Conservation (phyloP, 2,113 vertebrate species). For the Jacana jacana region DNA sequence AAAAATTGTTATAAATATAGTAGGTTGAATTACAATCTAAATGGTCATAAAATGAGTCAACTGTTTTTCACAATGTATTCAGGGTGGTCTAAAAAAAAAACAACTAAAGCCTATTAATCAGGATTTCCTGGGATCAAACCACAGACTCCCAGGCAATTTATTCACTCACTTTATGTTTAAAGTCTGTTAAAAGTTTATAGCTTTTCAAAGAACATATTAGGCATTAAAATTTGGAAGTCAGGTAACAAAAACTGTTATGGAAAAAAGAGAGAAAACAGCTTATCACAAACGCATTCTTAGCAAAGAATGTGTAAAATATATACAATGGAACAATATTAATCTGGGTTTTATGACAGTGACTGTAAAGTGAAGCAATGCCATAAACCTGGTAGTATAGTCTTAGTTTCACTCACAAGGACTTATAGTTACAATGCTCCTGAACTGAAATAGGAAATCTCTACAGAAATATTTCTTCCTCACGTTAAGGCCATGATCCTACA, state of each 20-base stretch:
- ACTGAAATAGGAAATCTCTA: neutral
- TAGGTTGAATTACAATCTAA: conserved; percentile 58
- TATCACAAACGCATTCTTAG: conserved; percentile 58
- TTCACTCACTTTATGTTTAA: conserved; percentile 59
- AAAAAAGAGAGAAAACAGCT: conserved; percentile 46
- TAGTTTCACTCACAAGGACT: conserved; percentile 29
- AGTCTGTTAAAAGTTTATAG: conserved; percentile 75
- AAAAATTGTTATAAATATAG: conserved; percentile 41
- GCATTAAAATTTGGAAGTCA: conserved; percentile 69
- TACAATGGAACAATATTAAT: conserved; percentile 59
- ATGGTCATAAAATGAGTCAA: conserved; percentile 67
- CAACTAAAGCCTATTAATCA: conserved; percentile 70
- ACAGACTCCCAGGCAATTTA: conserved; percentile 59
- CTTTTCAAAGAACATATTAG: conserved; percentile 70
- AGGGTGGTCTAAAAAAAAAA: conserved; percentile 69
- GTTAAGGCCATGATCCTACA: neutral
- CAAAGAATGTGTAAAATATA: conserved; percentile 46
- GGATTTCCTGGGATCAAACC: conserved; percentile 79
- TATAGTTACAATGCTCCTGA: neutral
- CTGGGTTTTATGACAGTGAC: conserved; percentile 40
- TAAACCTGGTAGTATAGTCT: conserved; percentile 44
- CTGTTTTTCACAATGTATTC: conserved; percentile 66
- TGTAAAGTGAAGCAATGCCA: conserved; percentile 52
- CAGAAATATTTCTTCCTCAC: neutral
- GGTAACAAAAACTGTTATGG: conserved; percentile 35